phyloP scores from a whole-genome alignment of 2,888 invertebrate genomes.

The Torymus texanus region DNA sequence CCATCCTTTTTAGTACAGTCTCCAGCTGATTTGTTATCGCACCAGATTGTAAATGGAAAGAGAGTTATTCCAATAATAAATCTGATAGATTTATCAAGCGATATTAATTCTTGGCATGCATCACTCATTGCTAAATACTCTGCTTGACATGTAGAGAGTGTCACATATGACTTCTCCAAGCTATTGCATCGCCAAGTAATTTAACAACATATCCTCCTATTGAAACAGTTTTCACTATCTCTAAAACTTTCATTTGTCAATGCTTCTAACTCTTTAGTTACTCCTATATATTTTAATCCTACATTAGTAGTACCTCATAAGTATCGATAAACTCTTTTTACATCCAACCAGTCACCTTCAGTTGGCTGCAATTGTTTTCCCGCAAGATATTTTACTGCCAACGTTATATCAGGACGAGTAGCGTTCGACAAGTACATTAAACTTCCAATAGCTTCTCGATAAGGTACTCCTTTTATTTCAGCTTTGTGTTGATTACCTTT shows the following conservation, averaged over 20 bases:
- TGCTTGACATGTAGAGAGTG: slow-evolving; percentile 56
- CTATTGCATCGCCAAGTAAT: slow-evolving; percentile 52
- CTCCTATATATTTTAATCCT: slow-evolving; percentile 36
- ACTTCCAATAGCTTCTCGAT: slow-evolving; percentile 59
- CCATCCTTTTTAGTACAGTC: slow-evolving; percentile 18
- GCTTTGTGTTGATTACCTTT: too few relatives aligned
- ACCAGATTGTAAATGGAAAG: slow-evolving; percentile 36
- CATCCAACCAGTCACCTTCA: slow-evolving; percentile 56
- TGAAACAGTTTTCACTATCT: slow-evolving; percentile 49
- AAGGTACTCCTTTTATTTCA: background rate
- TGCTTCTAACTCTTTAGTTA: slow-evolving; percentile 53
- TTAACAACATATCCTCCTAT: slow-evolving; percentile 33
- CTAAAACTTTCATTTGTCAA: slow-evolving; percentile 59
- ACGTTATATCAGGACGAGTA: slow-evolving; percentile 20
- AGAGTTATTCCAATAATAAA: slow-evolving; percentile 49
- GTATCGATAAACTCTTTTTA: slow-evolving; percentile 53
- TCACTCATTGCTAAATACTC: slow-evolving; percentile 41
- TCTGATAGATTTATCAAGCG: slow-evolving; percentile 54
- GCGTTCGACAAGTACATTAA: slow-evolving; percentile 50
- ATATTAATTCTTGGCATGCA: slow-evolving; percentile 55
- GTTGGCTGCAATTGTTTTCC: slow-evolving; percentile 51
- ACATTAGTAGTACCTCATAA: slow-evolving; percentile 45
- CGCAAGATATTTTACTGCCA: slow-evolving; percentile 21
- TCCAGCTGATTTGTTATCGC: slow-evolving; percentile 39
- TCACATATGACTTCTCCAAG: slow-evolving; percentile 57